Conservation (phyloP, 2,888 invertebrate genomes). For the Parnassius mnemosyne region DNA sequence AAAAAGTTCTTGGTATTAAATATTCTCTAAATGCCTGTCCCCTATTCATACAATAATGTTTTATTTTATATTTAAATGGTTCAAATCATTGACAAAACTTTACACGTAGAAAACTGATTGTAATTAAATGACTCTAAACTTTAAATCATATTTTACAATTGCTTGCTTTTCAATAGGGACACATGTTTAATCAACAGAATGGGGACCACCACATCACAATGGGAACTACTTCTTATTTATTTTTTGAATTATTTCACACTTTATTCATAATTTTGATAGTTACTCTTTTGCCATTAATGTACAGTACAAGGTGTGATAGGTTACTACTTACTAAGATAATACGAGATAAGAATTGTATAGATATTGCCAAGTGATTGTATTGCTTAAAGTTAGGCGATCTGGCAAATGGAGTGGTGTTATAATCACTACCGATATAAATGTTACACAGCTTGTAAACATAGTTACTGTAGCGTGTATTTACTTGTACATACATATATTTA, state of each 20-base stretch:
- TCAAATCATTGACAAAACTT: too few species aligned
- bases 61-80: too few species aligned
- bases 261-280: conserved; percentile 30
- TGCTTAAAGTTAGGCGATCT: conserved; percentile 45
- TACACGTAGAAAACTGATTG: too few species aligned
- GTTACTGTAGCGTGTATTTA: conserved; percentile 55
- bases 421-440: conserved; percentile 62
- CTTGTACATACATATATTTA: conserved; percentile 58
- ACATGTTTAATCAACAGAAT: background rate
- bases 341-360: conserved; percentile 39
- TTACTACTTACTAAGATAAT: conserved; percentile 36
- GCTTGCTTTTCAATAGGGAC: background rate
- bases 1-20: too few species aligned
- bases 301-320: conserved; percentile 72
- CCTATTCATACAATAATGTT: too few species aligned
- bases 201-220: conserved; percentile 18
- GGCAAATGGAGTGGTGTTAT: conserved; percentile 67
- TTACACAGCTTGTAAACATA: conserved; percentile 54
- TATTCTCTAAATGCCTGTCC: too few species aligned
- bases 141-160: background rate
- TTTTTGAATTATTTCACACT: conserved; percentile 11
- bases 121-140: too few species aligned
- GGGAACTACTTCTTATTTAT: background rate
- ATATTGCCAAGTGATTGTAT: conserved; percentile 41
- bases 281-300: conserved; percentile 65